Base-by-base conservation (phyloP, 1,140 invertebrate species). In the Pristionchus pacificus region DNA sequence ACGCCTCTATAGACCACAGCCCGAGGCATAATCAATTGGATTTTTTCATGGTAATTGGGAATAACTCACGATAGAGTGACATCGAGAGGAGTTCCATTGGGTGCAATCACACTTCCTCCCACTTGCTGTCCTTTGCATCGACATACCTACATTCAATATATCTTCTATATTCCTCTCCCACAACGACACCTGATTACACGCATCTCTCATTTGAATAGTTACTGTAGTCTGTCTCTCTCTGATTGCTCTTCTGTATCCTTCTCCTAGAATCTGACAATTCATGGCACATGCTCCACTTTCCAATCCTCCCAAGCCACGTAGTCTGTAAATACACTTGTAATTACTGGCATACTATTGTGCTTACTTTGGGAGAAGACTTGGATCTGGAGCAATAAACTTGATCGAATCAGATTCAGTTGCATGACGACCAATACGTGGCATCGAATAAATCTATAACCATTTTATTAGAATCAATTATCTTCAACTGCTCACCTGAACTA, bases 131-230 rank as follows among this genome's bases (percentile, higher is more conserved):
- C 19, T 19, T 49, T 49, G 6, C 6, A 10, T 10, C 38, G 38
- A 49, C 38, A 49, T 19, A 49, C 38, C 38, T 49, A 19, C 38
- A 49, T 10, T 19, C 6, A 49, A 6, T 10, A 49, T 49, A n/a
- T n/a, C n/a, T n/a, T n/a, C n/a, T n/a, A n/a, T n/a, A n/a, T n/a
- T n/a, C n/a, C n/a, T n/a, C n/a, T n/a, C n/a, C n/a, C n/a, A n/a
- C n/a, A n/a, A n/a, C n/a, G n/a, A n/a, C n/a, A n/a, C 0, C 88
- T 89, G 84, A 88, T 78, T 85, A 86, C 79, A 86, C 88, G 87
- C 87, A 79, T 88, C 86, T 78, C 85, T 85, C 2, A 85, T 79
- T 55, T 85, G 6, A 19, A 49, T 19, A 10, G 38, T 49, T 19
- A 49, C 38, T 19, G 38, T 10, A 10, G 38, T 19, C 38, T 49